A percentile compares a stretch with the other conserved stretches of the same genome.
Conservation (phyloP, 2,113 vertebrate species). For the Misgurnus mizolepis region DNA sequence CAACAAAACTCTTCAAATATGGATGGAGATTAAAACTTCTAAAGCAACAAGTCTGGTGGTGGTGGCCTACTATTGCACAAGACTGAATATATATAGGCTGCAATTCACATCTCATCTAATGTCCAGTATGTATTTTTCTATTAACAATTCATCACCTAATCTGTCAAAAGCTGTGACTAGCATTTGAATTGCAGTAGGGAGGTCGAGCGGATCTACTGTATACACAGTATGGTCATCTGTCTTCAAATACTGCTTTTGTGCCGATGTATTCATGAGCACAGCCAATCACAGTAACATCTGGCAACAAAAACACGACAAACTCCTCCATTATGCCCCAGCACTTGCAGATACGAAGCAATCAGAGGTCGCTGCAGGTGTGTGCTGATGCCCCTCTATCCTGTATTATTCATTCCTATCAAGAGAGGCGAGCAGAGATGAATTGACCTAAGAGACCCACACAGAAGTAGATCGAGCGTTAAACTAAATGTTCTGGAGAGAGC, state of each 20-base stretch:
- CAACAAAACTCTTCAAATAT: no score
- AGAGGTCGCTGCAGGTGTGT: constrained; percentile 74
- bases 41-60: no score
- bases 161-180: neutral
- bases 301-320: constrained; percentile 3
- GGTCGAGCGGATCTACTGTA: constrained; percentile 7
- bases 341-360: constrained; percentile 66
- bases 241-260: constrained; percentile 28
- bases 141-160: neutral
- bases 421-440: constrained; percentile 71
- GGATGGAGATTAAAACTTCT: no score
- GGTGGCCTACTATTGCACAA: no score
- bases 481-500: constrained; percentile 70
- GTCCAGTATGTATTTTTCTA: neutral
- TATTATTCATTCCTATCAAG: constrained; percentile 73
- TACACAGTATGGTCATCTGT: constrained; percentile 15
- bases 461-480: constrained; percentile 70
- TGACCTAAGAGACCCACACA: constrained; percentile 71
- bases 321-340: constrained; percentile 60
- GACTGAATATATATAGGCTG: neutral
- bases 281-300: constrained; percentile 10
- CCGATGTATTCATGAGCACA: constrained; percentile 1
- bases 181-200: neutral
- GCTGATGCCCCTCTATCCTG: constrained; percentile 64
- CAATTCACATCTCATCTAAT: neutral